Evolutionary conservation across 1,140 invertebrate genomes (phyloP).

Genomic region (Brachionus koreanus): DNA sequence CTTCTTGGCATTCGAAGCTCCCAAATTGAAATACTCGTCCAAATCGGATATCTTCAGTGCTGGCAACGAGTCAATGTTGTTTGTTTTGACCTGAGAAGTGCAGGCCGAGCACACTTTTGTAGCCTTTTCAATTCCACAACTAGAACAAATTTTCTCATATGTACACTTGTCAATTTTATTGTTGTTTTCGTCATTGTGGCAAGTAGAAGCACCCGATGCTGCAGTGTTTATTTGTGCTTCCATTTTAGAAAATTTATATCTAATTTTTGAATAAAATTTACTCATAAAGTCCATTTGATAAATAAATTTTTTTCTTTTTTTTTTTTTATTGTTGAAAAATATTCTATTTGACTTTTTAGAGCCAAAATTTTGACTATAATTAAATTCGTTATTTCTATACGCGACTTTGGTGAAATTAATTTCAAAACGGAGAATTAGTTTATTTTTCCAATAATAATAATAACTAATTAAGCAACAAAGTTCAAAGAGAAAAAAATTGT

Average conservation of each 20-base stretch:
- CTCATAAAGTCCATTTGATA: background rate
- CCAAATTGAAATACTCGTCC: background rate
- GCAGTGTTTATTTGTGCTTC: background rate
- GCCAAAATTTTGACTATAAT: background rate
- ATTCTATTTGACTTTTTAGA: conserved; percentile 10
- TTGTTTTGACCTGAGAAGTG: background rate
- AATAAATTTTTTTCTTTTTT: background rate
- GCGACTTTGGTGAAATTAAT: background rate
- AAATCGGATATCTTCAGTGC: background rate
- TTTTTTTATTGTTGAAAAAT: background rate
- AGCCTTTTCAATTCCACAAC: background rate
- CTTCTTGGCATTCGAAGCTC: background rate
- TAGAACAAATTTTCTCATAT: background rate
- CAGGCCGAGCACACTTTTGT: background rate
- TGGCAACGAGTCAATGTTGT: background rate
- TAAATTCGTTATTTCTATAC: background rate
- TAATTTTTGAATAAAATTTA: background rate
- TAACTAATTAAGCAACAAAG: background rate
- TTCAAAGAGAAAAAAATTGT: background rate
- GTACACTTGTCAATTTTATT: background rate
- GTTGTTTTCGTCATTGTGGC: background rate
- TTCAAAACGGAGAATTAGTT: background rate
- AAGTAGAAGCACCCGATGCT: background rate
- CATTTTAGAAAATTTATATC: background rate
- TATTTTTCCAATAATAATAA: background rate